Evolutionary conservation across 2,113 vertebrate species (phyloP).

Genomic region (Xenopus borealis): DNA sequence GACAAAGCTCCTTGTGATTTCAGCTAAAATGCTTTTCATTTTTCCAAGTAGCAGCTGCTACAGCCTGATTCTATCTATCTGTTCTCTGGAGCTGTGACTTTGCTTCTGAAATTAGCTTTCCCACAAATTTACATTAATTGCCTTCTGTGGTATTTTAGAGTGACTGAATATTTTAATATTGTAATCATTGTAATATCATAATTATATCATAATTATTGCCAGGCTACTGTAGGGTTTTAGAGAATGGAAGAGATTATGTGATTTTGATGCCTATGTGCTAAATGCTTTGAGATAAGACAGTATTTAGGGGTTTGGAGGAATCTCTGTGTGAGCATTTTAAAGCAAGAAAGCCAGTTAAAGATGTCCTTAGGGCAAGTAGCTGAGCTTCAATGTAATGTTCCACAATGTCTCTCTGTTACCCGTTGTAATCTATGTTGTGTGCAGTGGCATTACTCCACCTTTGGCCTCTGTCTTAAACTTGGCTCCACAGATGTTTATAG

Average conservation of each 20-base stretch:
- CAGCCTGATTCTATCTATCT: not conserved
- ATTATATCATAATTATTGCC: conserved; percentile 23
- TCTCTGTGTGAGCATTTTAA: not conserved
- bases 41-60: not conserved
- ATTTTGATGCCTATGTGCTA: not conserved
- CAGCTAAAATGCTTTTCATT: not conserved
- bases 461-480: too few species aligned
- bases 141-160: conserved; percentile 15
- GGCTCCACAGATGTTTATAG: too few species aligned
- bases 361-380: too few species aligned
- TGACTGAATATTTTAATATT: conserved; percentile 35
- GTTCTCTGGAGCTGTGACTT: not conserved
- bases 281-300: not conserved
- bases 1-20: not conserved
- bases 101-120: not conserved
- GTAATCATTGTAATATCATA: conserved; percentile 10
- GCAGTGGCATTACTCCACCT: too few species aligned
- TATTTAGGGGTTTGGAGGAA: not conserved
- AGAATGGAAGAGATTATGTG: not conserved
- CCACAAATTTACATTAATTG: conserved; percentile 19
- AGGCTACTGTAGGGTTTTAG: not conserved
- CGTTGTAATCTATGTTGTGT: too few species aligned
- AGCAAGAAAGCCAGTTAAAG: too few species aligned
- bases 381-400: too few species aligned
- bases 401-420: too few species aligned